phyloP scores from a whole-genome alignment of 1,140 invertebrate genomes.

The Ceratina japonica region DNA sequence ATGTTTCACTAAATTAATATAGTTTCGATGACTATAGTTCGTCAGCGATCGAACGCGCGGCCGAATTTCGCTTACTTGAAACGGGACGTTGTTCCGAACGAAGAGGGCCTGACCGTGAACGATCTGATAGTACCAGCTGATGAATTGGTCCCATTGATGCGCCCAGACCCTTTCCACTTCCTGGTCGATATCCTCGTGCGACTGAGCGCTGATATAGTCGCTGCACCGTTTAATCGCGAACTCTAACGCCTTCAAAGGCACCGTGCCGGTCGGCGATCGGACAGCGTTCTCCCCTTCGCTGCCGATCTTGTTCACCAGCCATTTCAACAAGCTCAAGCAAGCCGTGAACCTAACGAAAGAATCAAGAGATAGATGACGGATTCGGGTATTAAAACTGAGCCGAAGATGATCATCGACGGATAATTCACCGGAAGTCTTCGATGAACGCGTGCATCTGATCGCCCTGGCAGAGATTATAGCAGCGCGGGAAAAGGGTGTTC shows the following conservation, averaged over 20 bases:
- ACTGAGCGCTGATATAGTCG: slow-evolving; percentile 86
- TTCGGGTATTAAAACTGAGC: too few species aligned
- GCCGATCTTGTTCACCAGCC: slow-evolving; percentile 83
- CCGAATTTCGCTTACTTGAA: slow-evolving; percentile 67
- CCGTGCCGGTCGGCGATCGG: slow-evolving; percentile 82
- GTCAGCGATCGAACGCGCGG: background rate
- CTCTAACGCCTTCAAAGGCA: slow-evolving; percentile 87
- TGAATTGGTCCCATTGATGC: slow-evolving; percentile 92
- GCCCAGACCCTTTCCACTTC: slow-evolving; percentile 86
- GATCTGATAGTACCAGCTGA: slow-evolving; percentile 79
- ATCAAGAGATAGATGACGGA: background rate
- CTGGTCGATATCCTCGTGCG: slow-evolving; percentile 92
- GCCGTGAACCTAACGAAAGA: slow-evolving; percentile 84
- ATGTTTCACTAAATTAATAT: slow-evolving; percentile 25
- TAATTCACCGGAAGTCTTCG: slow-evolving; percentile 86
- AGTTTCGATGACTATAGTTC: background rate
- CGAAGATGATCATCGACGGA: background rate
- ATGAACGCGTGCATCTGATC: slow-evolving; percentile 94
- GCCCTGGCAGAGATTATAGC: slow-evolving; percentile 91
- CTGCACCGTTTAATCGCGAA: slow-evolving; percentile 89
- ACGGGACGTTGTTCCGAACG: slow-evolving; percentile 62
- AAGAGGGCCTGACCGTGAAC: slow-evolving; percentile 70
- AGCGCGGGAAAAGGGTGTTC: slow-evolving; percentile 90
- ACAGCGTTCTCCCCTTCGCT: slow-evolving; percentile 81
- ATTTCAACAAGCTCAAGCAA: slow-evolving; percentile 90